Conservation (phyloP, 2,888 invertebrate species). For the Teleogryllus oceanicus region DNA sequence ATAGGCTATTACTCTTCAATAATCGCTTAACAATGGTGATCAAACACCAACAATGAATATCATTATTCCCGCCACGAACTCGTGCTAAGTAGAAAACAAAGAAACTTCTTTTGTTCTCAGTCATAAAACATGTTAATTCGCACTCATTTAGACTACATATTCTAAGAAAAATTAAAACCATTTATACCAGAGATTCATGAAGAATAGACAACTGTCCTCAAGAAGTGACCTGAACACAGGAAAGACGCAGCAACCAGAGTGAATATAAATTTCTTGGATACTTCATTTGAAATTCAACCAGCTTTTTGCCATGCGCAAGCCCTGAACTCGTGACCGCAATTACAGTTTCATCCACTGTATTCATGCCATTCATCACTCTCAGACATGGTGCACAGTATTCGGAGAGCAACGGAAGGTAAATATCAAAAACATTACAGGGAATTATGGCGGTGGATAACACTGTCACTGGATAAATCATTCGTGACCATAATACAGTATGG, state of each 20-base stretch:
- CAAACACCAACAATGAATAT: neutral
- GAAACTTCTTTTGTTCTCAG: too few species aligned
- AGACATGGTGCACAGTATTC: neutral
- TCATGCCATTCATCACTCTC: neutral
- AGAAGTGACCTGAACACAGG: neutral
- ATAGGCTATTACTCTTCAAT: neutral
- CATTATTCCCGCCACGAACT: too few species aligned
- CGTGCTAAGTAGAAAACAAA: too few species aligned
- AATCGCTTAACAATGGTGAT: neutral
- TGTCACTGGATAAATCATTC: too few species aligned
- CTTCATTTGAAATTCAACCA: neutral
- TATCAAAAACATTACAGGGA: too few species aligned
- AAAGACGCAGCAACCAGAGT: neutral
- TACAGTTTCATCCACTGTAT: conserved; percentile 10
- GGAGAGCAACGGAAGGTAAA: too few species aligned
- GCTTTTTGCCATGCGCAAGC: neutral
- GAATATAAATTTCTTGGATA: neutral
- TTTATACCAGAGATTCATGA: neutral
- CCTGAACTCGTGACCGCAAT: conserved; percentile 18
- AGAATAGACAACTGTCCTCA: neutral
- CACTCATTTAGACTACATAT: too few species aligned
- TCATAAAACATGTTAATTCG: too few species aligned
- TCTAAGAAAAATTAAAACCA: too few species aligned
- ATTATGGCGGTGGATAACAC: too few species aligned
- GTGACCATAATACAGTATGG: too few species aligned